Conservation (phyloP, 2,888 invertebrate species). For the Drosophila meridionalis region DNA sequence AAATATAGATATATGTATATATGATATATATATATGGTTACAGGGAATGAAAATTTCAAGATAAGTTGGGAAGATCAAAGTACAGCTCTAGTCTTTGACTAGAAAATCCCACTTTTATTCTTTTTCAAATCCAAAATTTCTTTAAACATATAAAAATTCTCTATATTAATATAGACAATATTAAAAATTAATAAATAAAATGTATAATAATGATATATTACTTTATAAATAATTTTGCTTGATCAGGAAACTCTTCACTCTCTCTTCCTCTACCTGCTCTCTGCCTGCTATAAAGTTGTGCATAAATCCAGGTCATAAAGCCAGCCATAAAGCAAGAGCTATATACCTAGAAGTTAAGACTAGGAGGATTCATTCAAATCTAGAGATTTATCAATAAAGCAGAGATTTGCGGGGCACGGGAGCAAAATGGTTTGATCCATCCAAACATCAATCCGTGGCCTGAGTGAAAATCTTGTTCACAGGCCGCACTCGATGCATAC, state of each 20-base stretch:
- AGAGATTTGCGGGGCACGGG: conserved; percentile 38
- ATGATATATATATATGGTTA: background rate
- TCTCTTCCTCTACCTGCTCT: conserved; percentile 28
- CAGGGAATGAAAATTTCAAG: too few species aligned
- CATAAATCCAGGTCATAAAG: conserved; percentile 58
- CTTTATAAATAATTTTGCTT: background rate
- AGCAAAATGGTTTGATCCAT: conserved; percentile 8
- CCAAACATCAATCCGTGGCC: conserved; percentile 10
- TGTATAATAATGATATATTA: background rate
- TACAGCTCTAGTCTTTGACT: background rate
- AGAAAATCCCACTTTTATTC: background rate
- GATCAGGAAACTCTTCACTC: conserved; percentile 4
- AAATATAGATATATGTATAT: background rate
- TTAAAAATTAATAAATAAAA: background rate
- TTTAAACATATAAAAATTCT: background rate
- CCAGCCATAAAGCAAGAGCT: conserved; percentile 40
- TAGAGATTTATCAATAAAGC: conserved; percentile 69
- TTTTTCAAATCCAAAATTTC: background rate
- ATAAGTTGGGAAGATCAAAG: background rate
- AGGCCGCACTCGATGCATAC: conserved; percentile 53
- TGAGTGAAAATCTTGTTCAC: conserved; percentile 11
- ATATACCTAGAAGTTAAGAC: conserved; percentile 49
- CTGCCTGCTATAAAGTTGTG: conserved; percentile 1
- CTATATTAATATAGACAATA: background rate
- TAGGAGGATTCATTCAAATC: conserved; percentile 76